Evolutionary conservation across 2,888 invertebrate species (phyloP).

Genomic region (Trissolcus brochymenae): DNA sequence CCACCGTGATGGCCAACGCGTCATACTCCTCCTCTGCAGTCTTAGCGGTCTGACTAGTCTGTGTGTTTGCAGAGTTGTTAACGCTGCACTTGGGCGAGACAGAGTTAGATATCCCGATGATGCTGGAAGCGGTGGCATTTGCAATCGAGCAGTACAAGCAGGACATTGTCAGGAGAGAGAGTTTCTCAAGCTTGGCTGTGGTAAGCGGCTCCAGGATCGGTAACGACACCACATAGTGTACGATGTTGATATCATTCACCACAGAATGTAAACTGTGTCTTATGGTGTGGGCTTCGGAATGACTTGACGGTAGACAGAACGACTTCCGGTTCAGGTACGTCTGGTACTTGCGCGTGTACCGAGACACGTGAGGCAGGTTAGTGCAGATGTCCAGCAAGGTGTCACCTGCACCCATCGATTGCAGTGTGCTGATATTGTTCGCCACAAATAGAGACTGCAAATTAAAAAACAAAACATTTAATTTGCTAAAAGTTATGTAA

Average conservation of each 20-base stretch:
- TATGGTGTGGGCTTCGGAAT: slow-evolving; percentile 85
- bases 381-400: slow-evolving; percentile 89
- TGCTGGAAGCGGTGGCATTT: slow-evolving; percentile 82
- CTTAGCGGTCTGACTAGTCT: slow-evolving; percentile 66
- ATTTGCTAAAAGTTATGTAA: not conserved
- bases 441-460: slow-evolving; percentile 86
- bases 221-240: slow-evolving; percentile 88
- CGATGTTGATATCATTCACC: slow-evolving; percentile 89
- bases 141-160: slow-evolving; percentile 88
- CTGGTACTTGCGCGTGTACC: slow-evolving; percentile 81
- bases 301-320: slow-evolving; percentile 82
- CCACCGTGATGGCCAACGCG: slow-evolving; percentile 87
- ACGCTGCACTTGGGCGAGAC: slow-evolving; percentile 80
- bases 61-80: slow-evolving; percentile 64
- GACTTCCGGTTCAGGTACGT: slow-evolving; percentile 82
- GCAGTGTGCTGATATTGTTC: slow-evolving; percentile 87
- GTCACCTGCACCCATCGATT: slow-evolving; percentile 89
- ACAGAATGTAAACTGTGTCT: slow-evolving; percentile 87
- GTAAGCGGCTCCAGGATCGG: slow-evolving; percentile 93
- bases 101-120: slow-evolving; percentile 79
- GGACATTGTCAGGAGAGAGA: slow-evolving; percentile 89
- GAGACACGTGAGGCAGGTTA: slow-evolving; percentile 83
- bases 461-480: not conserved
- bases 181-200: slow-evolving; percentile 87
- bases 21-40: slow-evolving; percentile 86